Evolutionary conservation across 2,888 invertebrate species (phyloP).

Genomic region (Asteroscopus sphinx): DNA sequence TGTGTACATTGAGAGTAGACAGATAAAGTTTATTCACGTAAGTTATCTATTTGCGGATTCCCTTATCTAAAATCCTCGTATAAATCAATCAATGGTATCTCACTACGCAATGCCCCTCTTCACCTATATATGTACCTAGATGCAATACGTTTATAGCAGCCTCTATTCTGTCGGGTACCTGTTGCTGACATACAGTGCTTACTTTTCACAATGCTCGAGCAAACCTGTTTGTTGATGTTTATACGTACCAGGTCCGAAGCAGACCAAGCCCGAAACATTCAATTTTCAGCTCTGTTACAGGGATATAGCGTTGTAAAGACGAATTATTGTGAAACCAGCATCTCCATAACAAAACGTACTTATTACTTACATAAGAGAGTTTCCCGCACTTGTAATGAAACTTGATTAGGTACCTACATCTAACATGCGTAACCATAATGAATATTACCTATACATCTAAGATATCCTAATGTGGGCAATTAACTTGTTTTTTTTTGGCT

Average conservation of each 20-base stretch:
- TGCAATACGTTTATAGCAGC: slow-evolving; percentile 18
- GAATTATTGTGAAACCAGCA: slow-evolving; percentile 15
- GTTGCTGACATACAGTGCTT: slow-evolving; percentile 54
- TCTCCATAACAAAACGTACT: slow-evolving; percentile 40
- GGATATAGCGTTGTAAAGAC: slow-evolving; percentile 25
- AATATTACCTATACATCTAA: slow-evolving; percentile 3
- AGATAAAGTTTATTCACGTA: slow-evolving; percentile 39
- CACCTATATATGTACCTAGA: slow-evolving; percentile 31
- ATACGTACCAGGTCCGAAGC: slow-evolving; percentile 48
- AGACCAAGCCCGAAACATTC: slow-evolving; percentile 26
- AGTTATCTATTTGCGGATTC: slow-evolving; percentile 46
- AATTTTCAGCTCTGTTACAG: slow-evolving; percentile 49
- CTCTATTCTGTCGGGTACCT: slow-evolving; percentile 40
- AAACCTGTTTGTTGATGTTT: slow-evolving; percentile 77
- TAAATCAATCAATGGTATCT: slow-evolving; percentile 36
- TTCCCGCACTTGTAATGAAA: slow-evolving; percentile 49
- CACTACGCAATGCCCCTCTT: slow-evolving; percentile 19
- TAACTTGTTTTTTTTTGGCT: slow-evolving; percentile 17
- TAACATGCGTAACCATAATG: slow-evolving; percentile 15
- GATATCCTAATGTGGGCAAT: slow-evolving; percentile 17
- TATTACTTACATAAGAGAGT: slow-evolving; percentile 38
- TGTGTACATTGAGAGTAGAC: slow-evolving; percentile 12
- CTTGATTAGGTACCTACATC: slow-evolving; percentile 32
- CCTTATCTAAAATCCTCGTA: slow-evolving; percentile 48
- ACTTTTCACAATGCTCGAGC: slow-evolving; percentile 64